Conservation (phyloP, 2,797 vertebrate species). For the Tinamus major region DNA sequence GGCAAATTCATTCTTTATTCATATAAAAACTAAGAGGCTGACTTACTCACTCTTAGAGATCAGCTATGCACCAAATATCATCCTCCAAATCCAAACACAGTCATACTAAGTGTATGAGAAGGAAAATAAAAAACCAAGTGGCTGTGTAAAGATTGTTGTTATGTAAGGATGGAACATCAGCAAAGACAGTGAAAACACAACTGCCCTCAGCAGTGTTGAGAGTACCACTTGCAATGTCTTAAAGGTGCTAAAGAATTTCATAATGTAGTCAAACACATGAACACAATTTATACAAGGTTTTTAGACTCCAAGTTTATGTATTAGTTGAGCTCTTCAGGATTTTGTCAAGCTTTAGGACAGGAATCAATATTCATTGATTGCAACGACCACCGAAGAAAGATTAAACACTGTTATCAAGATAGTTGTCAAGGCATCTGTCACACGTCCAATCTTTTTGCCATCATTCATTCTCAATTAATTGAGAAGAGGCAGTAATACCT, state of each 20-base stretch:
- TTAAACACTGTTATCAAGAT: slow-evolving; percentile 22
- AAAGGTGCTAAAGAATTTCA: background rate
- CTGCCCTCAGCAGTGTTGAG: background rate
- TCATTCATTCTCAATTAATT: background rate
- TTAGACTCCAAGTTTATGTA: background rate
- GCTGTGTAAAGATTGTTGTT: background rate
- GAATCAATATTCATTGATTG: background rate
- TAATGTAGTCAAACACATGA: background rate
- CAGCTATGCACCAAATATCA: background rate
- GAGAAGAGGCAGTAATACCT: background rate
- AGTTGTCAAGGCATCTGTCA: slow-evolving; percentile 33
- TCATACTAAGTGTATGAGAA: background rate
- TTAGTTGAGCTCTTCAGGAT: background rate
- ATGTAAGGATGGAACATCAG: background rate
- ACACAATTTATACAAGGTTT: background rate
- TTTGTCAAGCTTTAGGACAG: slow-evolving; percentile 1
- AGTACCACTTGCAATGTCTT: background rate
- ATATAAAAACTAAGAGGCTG: slow-evolving; percentile 17
- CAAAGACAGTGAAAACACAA: background rate
- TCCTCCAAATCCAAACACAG: background rate
- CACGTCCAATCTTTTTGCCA: background rate
- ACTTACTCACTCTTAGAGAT: background rate
- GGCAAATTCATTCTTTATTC: slow-evolving; percentile 34
- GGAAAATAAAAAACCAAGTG: slow-evolving; percentile 9
- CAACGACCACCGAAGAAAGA: background rate